Evolutionary conservation across 92 coral and sea anemone species (phyloP), one percentile per base, ranked within the genome.

Genomic region (Porites cylindrica): DNA sequence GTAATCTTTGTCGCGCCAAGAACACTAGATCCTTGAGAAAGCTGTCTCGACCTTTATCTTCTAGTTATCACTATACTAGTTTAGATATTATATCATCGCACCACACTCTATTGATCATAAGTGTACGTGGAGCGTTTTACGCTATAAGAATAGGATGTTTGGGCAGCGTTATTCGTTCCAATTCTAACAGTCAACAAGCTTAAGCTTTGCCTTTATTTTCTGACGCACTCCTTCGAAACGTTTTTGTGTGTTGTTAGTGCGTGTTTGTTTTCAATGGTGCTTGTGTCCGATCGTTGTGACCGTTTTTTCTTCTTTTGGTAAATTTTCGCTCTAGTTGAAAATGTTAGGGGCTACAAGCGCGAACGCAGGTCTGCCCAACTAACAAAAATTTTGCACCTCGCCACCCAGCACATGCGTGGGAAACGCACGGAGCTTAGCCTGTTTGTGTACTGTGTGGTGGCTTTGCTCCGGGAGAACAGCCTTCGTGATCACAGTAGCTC

Each of bases 401-500:
- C 90, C 91, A 93, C 98, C 94, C 87, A 0, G 47, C 47, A 83
- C 75, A 61, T 43, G 81, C 73, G 87, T 10, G 50, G 63, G 62
- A 69, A 18, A 89, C 94, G 90, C 86, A 89, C 88, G 87, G 82
- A 91, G 91, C 92, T 87, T 89, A 84, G 71, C 77, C 74, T 77
- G 80, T 86, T 89, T 54, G 77, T 85, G 83, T 77, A 59, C 63
- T 91, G 86, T 91, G 92, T 85, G 84, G 47, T 67, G 90, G 82
- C 88, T 70, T 89, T 84, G 77, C 81, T 74, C 96, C 85, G 98
- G 90, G 94, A 92, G 85, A 82, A 90, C 96, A 75, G 98, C 98
- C 98, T 94, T 90, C 91, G 0, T 94, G 98, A 94, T 94, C 98
- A 94, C 98, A 90, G 94, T 90, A 65, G 78, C 87, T 90, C 95